A percentile compares a stretch with the other conserved stretches of the same genome.
These are phyloP conservation scores for Caenorhabditis sp. DNA, from an alignment of 2,888 invertebrate species.

Conservation along the genomic window DNA sequence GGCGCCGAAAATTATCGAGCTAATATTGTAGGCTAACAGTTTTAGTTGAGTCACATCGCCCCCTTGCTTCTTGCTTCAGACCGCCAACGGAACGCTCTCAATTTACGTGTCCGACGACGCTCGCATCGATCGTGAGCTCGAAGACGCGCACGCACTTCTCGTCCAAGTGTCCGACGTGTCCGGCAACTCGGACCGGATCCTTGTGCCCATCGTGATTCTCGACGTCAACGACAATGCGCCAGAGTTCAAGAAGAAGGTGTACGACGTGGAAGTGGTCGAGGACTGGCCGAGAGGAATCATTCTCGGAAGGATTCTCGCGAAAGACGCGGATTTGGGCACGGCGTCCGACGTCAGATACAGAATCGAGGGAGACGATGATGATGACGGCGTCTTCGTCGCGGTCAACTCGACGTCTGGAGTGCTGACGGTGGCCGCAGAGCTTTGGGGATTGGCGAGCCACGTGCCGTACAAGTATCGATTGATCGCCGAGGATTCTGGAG, in stretches of 20 bases:
- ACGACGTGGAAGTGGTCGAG: slow-evolving; percentile 66
- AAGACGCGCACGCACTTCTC: slow-evolving; percentile 35
- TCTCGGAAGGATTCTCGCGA: slow-evolving; percentile 55
- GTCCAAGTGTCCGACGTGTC: slow-evolving; percentile 59
- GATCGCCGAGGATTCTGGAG: slow-evolving; percentile 38
- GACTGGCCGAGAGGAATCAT: slow-evolving; percentile 67
- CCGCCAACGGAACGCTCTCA: slow-evolving; percentile 20
- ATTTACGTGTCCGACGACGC: slow-evolving; percentile 7
- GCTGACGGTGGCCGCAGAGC: slow-evolving; percentile 9
- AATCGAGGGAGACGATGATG: slow-evolving; percentile 27
- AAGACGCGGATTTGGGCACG: slow-evolving; percentile 58
- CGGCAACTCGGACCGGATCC: slow-evolving; percentile 47
- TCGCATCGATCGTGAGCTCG: slow-evolving; percentile 59
- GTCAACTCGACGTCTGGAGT: slow-evolving; percentile 39
- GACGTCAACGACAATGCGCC: slow-evolving; percentile 74
- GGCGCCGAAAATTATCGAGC: slow-evolving; percentile 50
- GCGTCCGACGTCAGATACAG: slow-evolving; percentile 52
- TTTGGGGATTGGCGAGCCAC: slow-evolving; percentile 34
- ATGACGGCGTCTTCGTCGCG: too few species aligned
- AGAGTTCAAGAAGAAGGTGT: slow-evolving; percentile 46
- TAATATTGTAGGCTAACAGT: slow-evolving; percentile 32
- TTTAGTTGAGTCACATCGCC: not conserved
- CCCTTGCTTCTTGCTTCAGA: not conserved
- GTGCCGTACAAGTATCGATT: slow-evolving; percentile 32
- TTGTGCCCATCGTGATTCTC: slow-evolving; percentile 59